phyloP scores from a whole-genome alignment of 2,888 invertebrate species.

The Branchellion lobata region DNA sequence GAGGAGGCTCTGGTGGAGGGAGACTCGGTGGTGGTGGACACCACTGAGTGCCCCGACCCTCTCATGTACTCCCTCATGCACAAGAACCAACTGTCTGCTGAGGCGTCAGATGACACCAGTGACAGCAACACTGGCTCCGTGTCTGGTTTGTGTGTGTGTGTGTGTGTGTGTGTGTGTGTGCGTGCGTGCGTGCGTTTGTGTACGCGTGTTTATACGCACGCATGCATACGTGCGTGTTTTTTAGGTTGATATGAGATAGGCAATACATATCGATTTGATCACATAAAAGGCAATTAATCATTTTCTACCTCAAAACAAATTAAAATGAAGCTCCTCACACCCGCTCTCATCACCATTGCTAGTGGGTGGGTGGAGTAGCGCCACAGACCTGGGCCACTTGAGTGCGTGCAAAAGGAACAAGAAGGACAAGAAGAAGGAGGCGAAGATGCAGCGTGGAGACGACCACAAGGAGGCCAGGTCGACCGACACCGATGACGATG shows the following conservation, averaged over 20 bases:
- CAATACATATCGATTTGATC: too few species aligned
- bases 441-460: slow-evolving; percentile 52
- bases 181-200: neutral
- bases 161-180: neutral
- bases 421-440: neutral
- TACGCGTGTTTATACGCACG: too few species aligned
- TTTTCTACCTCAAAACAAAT: too few species aligned
- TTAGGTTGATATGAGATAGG: too few species aligned
- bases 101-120: slow-evolving; percentile 73
- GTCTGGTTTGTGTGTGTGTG: slow-evolving; percentile 70
- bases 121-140: slow-evolving; percentile 89
- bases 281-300: too few species aligned
- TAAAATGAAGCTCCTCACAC: too few species aligned
- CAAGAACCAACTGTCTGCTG: slow-evolving; percentile 55
- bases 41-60: slow-evolving; percentile 88
- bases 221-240: too few species aligned
- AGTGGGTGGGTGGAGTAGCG: slow-evolving; percentile 88
- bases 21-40: slow-evolving; percentile 66
- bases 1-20: slow-evolving; percentile 89
- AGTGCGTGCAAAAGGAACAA: slow-evolving; percentile 59
- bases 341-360: too few species aligned
- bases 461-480: slow-evolving; percentile 54
- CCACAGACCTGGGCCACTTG: slow-evolving; percentile 66
- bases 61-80: slow-evolving; percentile 81
- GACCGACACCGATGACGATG: slow-evolving; percentile 40